These are phyloP conservation scores for Cynoglossus semilaevis DNA, from an alignment of 2,113 vertebrate species.

Conservation along the genomic window DNA sequence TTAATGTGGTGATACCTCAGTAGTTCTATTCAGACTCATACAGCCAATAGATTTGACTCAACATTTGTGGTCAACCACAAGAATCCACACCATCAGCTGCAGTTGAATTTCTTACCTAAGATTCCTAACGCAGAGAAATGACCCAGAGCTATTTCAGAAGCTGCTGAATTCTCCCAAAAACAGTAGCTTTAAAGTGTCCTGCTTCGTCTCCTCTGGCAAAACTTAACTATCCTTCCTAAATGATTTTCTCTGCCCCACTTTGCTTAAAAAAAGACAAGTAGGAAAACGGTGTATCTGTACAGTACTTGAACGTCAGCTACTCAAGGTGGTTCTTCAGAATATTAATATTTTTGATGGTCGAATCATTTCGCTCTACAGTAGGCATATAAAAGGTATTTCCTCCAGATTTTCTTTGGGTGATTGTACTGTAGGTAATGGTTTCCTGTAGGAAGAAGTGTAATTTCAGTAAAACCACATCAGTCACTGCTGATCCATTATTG, in stretches of 20 bases:
- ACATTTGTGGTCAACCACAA: no score
- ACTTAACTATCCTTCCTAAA: background rate
- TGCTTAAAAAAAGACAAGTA: no score
- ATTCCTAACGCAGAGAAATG: background rate
- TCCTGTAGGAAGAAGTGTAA: no score
- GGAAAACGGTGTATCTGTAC: no score
- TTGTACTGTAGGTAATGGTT: background rate
- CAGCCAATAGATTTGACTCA: background rate
- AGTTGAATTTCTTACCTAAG: background rate
- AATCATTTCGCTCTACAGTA: no score
- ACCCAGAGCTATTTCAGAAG: background rate
- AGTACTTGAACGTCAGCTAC: no score
- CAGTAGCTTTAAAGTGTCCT: background rate
- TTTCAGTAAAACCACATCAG: no score
- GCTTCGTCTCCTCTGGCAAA: background rate
- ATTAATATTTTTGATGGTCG: no score
- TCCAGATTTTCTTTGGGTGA: no score
- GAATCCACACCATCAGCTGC: background rate
- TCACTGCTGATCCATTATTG: no score
- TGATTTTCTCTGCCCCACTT: background rate
- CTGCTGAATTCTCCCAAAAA: background rate
- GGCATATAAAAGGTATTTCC: no score
- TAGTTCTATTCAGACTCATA: background rate
- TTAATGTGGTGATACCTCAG: background rate
- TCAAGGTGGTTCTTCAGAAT: no score